phyloP scores from a whole-genome alignment of 2,797 vertebrate species.

The Antrozous pallidus region DNA sequence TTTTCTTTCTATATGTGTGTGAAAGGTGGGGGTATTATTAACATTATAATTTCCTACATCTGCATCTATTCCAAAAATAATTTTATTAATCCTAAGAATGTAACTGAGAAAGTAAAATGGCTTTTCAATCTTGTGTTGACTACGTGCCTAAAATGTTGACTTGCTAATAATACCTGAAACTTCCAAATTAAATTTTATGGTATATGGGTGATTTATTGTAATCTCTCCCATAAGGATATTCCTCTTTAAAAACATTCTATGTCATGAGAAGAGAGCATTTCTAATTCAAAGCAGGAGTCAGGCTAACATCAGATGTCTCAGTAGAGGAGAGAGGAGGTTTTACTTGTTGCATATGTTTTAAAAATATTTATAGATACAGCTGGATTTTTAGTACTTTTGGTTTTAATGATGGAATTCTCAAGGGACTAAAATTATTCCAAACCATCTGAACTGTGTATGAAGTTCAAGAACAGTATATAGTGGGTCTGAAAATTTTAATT shows the following conservation, averaged over 20 bases:
- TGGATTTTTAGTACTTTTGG: constrained; percentile 68
- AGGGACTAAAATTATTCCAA: constrained; percentile 61
- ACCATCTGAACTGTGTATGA: constrained; percentile 61
- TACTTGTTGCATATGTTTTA: constrained; percentile 68
- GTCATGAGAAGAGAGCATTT: constrained; percentile 25
- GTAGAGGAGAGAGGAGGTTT: constrained; percentile 56
- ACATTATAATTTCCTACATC: background rate
- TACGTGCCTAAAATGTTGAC: constrained; percentile 59
- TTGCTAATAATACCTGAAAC: constrained; percentile 67
- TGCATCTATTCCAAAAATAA: constrained; percentile 36
- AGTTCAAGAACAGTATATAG: constrained; percentile 59
- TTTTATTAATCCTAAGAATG: constrained; percentile 51
- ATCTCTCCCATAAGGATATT: constrained; percentile 67
- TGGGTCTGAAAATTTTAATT: constrained; percentile 61
- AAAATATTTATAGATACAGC: constrained; percentile 71
- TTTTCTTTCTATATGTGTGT: background rate
- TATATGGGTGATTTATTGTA: constrained; percentile 69
- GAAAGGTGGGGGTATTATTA: background rate
- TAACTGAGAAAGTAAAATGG: constrained; percentile 55
- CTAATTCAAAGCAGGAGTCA: constrained; percentile 72
- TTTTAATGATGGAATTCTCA: constrained; percentile 72
- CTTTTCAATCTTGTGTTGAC: constrained; percentile 50
- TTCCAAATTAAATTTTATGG: constrained; percentile 73
- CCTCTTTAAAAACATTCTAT: constrained; percentile 49
- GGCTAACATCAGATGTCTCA: constrained; percentile 46